A percentile compares a stretch with the other conserved stretches of the same genome.
Conservation (phyloP, 2,113 vertebrate species). For the Archilochus colubris region DNA sequence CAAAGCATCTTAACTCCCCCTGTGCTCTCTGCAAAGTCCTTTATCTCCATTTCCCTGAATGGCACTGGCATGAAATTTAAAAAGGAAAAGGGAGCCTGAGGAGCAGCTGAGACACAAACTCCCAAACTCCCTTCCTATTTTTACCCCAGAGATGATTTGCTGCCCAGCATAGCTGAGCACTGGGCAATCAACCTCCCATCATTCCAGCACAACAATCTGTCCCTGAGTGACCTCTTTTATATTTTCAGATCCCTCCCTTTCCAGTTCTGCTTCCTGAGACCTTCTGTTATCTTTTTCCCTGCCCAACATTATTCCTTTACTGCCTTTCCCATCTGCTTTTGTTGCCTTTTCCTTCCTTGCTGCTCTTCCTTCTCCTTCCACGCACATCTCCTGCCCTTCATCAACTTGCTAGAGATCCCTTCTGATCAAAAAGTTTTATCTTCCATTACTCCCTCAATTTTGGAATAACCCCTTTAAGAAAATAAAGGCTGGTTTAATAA, state of each 20-base stretch:
- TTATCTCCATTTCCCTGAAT: background rate
- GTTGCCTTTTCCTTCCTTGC: background rate
- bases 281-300: background rate
- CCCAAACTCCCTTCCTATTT: conserved; percentile 6
- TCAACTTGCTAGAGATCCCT: background rate
- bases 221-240: background rate
- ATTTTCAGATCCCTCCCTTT: background rate
- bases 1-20: background rate
- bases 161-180: background rate
- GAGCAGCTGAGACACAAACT: background rate
- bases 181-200: conserved; percentile 10
- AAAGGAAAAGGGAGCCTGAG: background rate
- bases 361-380: background rate
- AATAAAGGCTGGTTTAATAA: background rate
- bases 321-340: background rate
- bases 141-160: conserved; percentile 8
- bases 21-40: background rate
- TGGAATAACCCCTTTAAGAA: background rate
- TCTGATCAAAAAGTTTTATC: background rate
- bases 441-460: background rate
- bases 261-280: background rate
- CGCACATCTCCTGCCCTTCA: background rate
- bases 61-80: background rate
- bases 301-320: background rate
- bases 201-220: conserved; percentile 3